These are phyloP conservation scores for Dioctria linearis DNA, from an alignment of 2,888 invertebrate genomes.

Conservation along the genomic window DNA sequence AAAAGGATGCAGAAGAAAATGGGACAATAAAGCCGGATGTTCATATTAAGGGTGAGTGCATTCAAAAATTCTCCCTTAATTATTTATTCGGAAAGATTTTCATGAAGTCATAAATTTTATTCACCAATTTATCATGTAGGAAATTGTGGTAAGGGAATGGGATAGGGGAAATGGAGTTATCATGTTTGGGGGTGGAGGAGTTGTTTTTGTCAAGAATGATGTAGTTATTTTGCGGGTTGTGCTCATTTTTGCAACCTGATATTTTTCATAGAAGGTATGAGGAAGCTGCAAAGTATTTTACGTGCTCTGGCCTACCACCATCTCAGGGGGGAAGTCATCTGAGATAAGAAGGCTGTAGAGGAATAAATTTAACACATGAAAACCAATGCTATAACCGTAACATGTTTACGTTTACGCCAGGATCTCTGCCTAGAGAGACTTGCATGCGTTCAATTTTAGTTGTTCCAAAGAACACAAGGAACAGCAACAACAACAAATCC, in stretches of 20 bases:
- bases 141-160: not conserved
- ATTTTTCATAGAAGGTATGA: constrained; percentile 16
- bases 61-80: constrained; percentile 44
- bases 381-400: constrained; percentile 44
- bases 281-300: constrained; percentile 10
- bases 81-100: constrained; percentile 58
- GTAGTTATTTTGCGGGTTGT: constrained; percentile 7
- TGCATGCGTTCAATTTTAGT: constrained; percentile 19
- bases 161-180: not conserved
- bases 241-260: constrained; percentile 28
- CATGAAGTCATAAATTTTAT: constrained; percentile 57
- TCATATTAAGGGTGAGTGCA: not conserved
- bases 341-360: not conserved
- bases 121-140: constrained; percentile 45
- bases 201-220: not conserved
- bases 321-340: not conserved
- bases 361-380: not conserved
- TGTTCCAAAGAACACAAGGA: too few relatives aligned
- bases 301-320: not conserved
- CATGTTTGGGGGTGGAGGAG: not conserved
- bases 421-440: constrained; percentile 6
- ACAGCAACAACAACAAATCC: not conserved
- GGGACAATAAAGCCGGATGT: not conserved
- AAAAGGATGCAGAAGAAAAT: constrained; percentile 47
- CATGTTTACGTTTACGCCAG: constrained; percentile 18